phyloP scores from a whole-genome alignment of 2,113 vertebrate species.

The Siniperca knerii region DNA sequence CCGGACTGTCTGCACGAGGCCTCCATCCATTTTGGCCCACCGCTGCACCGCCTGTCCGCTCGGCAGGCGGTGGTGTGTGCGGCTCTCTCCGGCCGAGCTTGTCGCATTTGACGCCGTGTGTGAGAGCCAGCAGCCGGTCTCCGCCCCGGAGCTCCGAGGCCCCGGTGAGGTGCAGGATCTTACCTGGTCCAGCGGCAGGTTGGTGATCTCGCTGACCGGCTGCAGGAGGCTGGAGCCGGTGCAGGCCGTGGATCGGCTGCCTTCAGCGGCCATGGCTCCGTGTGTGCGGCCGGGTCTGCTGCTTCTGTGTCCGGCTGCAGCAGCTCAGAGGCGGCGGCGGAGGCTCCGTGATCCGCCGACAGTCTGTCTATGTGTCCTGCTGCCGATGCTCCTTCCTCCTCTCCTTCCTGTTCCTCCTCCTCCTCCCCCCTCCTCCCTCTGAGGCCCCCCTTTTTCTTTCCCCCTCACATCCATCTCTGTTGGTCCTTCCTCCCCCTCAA shows the following conservation, averaged over 20 bases:
- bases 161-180: conserved; percentile 8
- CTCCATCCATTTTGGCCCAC: conserved; percentile 8
- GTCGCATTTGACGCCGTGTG: background rate
- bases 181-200: conserved; percentile 85
- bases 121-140: background rate
- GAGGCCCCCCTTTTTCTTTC: background rate
- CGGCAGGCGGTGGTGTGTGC: background rate
- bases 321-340: conserved; percentile 44
- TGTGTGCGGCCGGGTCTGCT: conserved; percentile 31
- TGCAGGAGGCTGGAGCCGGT: conserved; percentile 84
- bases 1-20: background rate
- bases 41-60: background rate
- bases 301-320: conserved; percentile 60
- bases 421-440: conserved; percentile 25
- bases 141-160: conserved; percentile 33
- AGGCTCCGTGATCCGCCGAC: conserved; percentile 59
- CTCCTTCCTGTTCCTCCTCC: conserved; percentile 38
- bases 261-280: conserved; percentile 80
- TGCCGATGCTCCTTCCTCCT: conserved; percentile 41
- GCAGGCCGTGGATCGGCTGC: conserved; percentile 72
- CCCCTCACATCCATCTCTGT: background rate
- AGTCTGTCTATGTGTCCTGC: conserved; percentile 11
- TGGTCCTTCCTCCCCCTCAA: too few species aligned
- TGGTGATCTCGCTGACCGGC: conserved; percentile 83
- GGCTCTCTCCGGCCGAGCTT: background rate